phyloP scores from a whole-genome alignment of 53 echinoderm and acorn worm species.

The Holothuria scabra region DNA sequence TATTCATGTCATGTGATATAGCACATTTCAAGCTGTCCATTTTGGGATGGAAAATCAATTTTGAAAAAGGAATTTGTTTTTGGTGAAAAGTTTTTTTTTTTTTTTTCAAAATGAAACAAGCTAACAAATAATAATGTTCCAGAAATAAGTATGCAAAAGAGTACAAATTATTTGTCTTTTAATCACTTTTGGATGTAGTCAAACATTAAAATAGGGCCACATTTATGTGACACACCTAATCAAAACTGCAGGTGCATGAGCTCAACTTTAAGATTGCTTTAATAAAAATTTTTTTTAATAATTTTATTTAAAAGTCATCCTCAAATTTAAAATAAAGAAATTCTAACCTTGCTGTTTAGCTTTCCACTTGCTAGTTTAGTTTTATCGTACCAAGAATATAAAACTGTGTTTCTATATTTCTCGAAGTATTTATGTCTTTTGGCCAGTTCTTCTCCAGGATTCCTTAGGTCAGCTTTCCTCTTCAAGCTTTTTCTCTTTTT shows the following conservation, averaged over 20 bases:
- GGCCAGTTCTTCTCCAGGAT: conserved; percentile 72
- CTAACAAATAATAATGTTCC: too few relatives aligned
- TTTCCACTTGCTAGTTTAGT: conserved; percentile 81
- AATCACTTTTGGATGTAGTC: neutral
- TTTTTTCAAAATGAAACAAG: too few relatives aligned
- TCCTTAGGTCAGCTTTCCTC: conserved; percentile 61
- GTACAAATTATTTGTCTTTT: neutral
- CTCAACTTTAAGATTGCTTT: too few relatives aligned
- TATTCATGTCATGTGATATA: too few relatives aligned
- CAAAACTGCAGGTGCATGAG: too few relatives aligned
- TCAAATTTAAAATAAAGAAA: neutral
- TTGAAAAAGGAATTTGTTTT: too few relatives aligned
- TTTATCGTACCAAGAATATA: conserved; percentile 90
- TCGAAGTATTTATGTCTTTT: conserved; percentile 81
- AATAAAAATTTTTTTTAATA: too few relatives aligned
- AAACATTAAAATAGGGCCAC: neutral
- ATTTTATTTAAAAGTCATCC: too few relatives aligned
- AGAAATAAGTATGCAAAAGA: too few relatives aligned
- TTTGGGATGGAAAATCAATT: too few relatives aligned
- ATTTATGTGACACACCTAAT: neutral
- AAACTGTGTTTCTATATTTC: conserved; percentile 65
- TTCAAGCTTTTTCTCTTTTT: conserved; percentile 14
- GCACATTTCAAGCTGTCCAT: too few relatives aligned
- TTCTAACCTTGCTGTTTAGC: conserved; percentile 71
- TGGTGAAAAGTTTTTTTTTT: too few relatives aligned